These are phyloP conservation scores for Thryonomys swinderianus DNA, from an alignment of 2,113 vertebrate genomes.

Conservation along the genomic window DNA sequence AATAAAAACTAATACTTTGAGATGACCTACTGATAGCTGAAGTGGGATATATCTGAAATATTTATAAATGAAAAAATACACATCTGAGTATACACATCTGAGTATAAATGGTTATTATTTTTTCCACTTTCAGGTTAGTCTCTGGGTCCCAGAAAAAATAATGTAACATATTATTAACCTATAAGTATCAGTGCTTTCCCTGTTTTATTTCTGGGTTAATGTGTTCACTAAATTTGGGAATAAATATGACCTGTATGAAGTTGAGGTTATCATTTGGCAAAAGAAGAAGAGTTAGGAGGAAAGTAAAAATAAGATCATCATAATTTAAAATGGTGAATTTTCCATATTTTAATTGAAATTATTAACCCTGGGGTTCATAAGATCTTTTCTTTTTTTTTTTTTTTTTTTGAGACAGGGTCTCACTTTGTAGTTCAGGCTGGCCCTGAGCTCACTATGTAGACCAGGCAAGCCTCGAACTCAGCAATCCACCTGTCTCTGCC, in stretches of 20 bases:
- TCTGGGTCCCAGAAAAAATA: background rate
- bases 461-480: too few species aligned
- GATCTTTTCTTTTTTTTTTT: too few species aligned
- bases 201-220: conserved; percentile 6
- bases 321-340: background rate
- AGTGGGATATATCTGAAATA: background rate
- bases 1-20: background rate
- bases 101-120: background rate
- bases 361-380: too few species aligned
- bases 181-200: background rate
- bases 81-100: too few species aligned
- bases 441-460: too few species aligned
- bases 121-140: background rate
- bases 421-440: too few species aligned
- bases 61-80: background rate
- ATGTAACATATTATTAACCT: background rate
- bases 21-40: too few species aligned
- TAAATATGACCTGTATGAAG: background rate
- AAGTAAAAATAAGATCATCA: background rate
- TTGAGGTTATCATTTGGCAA: background rate
- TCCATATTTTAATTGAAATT: background rate
- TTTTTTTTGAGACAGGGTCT: too few species aligned
- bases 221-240: background rate
- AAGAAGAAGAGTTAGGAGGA: background rate
- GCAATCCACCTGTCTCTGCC: too few species aligned